These are phyloP conservation scores for Penaeus vannamei DNA, from an alignment of 1,140 invertebrate species.

Conservation along the genomic window DNA sequence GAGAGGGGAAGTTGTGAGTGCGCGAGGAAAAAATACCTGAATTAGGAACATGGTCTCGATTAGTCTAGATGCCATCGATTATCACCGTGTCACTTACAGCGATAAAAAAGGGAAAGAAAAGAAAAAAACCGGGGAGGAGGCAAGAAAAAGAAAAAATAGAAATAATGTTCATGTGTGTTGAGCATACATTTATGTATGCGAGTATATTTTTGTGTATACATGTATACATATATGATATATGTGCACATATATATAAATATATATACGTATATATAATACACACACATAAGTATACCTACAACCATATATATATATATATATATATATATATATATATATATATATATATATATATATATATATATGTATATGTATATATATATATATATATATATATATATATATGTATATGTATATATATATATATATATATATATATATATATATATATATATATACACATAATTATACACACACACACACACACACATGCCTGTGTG, in stretches of 20 bases:
- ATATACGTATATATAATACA: conserved; percentile 11
- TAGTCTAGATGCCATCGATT: conserved; percentile 7
- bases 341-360: background rate
- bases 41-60: conserved; percentile 30
- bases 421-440: conserved; percentile 12
- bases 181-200: background rate
- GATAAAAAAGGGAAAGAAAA: background rate
- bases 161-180: background rate
- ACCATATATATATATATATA: conserved; percentile 5
- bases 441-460: conserved; percentile 32
- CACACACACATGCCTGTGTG: conserved; percentile 5
- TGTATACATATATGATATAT: too few relatives aligned
- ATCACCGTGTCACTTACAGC: background rate
- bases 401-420: conserved; percentile 19
- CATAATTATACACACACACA: background rate
- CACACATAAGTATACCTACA: background rate
- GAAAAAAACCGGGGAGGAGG: too few relatives aligned
- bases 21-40: background rate
- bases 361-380: conserved; percentile 21
- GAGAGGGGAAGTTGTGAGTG: conserved; percentile 1
- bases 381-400: conserved; percentile 34
- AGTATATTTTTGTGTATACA: too few relatives aligned
- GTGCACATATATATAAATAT: background rate
- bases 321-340: conserved; percentile 20
- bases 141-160: background rate